phyloP scores from a whole-genome alignment of 2,888 invertebrate species.

The Neocrepidodera transversa region DNA sequence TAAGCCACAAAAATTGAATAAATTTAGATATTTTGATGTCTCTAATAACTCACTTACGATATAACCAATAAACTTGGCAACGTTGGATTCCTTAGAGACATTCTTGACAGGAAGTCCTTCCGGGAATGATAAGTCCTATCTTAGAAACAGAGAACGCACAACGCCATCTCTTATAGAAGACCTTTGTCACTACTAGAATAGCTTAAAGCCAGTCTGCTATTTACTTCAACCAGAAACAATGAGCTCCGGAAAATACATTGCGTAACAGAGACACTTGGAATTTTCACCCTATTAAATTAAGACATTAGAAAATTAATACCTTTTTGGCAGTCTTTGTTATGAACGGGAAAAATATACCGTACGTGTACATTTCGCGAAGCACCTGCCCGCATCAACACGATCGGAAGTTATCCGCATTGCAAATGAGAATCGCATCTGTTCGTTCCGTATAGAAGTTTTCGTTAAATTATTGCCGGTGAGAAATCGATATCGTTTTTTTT shows the following conservation, averaged over 20 bases:
- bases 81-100: slow-evolving; percentile 20
- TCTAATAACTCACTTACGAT: no score
- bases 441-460: slow-evolving; percentile 34
- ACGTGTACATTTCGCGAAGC: no score
- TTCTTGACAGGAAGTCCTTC: slow-evolving; percentile 35
- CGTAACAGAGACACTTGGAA: no score
- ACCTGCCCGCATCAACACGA: no score
- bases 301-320: no score
- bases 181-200: slow-evolving; percentile 24
- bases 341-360: no score
- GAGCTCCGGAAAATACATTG: no score
- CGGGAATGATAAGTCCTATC: slow-evolving; percentile 37
- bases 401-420: slow-evolving; percentile 43
- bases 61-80: slow-evolving; percentile 20
- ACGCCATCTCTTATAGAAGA: slow-evolving; percentile 18
- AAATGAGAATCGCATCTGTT: slow-evolving; percentile 41
- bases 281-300: no score
- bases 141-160: slow-evolving; percentile 26
- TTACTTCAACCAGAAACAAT: no score
- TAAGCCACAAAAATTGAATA: no score
- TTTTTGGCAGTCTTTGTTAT: no score
- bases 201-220: slow-evolving; percentile 27
- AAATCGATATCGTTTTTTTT: slow-evolving; percentile 32
- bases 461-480: slow-evolving; percentile 36
- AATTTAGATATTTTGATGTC: no score